Evolutionary conservation across 2,888 invertebrate genomes (phyloP), one percentile per base, ranked within the genome.

Genomic region (Blastobasis lacticolella): DNA sequence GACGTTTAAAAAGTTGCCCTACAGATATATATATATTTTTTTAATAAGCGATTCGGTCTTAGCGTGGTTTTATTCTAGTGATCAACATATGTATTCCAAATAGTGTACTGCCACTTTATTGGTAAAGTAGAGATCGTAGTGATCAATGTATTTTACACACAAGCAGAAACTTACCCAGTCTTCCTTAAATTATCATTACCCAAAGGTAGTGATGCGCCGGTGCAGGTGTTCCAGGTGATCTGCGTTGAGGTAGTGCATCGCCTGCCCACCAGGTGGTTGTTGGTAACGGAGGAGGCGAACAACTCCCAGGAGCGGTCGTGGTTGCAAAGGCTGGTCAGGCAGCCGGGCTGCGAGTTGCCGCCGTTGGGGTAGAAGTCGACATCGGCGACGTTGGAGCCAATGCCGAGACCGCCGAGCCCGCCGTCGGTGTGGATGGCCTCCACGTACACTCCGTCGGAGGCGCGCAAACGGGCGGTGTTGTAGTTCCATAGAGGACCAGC

Each of bases 351-450:
- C n/a, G 67, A 69, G 49, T 60, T 74, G 0, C 91, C 91, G 45
- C 88, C 85, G 57, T 91, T 91, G 36, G 90, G 90, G 83, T 89
- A 91, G 70, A 91, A 91, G 67, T 91, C 91, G 2, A 71, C 90
- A 52, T 89, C 73, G 0, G 83, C 91, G 4, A 91, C 71, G 5
- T 82, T 67, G 4, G 73, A 66, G 0, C 90, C 90, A 41, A 82
- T 90, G 63, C 65, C 91, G 69, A 63, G 85, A 69, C 63, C 88
- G 64, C 9, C 78, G 62, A 63, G 74, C 66, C 73, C 73, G 2
- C 90, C 81, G 8, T 83, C 90, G 41, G 90, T 90, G 51, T 83
- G 82, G 41, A 82, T 78, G 38, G 68, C 79, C 51, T 82, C 81
- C 0, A 81, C 81, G 55, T 80, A 81, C 0, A 67, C 45, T 2